Evolutionary conservation across 2,113 vertebrate species (phyloP).

Genomic region (Trogon surrucura): DNA sequence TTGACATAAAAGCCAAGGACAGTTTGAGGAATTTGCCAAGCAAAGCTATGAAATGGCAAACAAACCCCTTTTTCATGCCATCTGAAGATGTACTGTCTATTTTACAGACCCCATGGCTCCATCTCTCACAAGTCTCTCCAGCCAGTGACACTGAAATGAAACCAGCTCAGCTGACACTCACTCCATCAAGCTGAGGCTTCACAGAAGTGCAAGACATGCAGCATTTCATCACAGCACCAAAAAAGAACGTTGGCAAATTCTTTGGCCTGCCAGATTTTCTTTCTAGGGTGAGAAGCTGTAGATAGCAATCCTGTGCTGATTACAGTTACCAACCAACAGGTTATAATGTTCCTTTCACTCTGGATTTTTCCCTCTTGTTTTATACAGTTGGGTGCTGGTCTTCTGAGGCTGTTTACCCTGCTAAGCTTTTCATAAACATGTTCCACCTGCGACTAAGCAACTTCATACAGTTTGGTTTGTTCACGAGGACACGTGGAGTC

Average conservation of each 20-base stretch:
- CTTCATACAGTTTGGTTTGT: not conserved
- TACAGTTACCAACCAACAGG: not conserved
- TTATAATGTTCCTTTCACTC: not conserved
- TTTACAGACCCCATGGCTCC: not conserved
- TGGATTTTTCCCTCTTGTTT: not conserved
- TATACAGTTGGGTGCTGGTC: not conserved
- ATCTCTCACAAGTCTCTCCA: not conserved
- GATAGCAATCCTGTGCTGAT: not conserved
- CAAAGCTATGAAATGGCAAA: not conserved
- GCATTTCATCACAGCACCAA: not conserved
- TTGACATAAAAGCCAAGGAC: not conserved
- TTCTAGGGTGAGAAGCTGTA: not conserved
- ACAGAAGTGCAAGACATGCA: not conserved
- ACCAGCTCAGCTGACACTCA: not conserved
- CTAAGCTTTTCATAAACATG: not conserved
- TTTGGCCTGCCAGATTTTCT: not conserved
- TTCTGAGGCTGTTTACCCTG: not conserved
- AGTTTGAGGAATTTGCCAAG: not conserved
- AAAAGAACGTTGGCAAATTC: not conserved
- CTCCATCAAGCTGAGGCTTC: not conserved
- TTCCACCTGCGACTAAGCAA: not conserved
- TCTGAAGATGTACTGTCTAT: not conserved
- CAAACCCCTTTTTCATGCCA: not conserved
- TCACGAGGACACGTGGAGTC: accelerated
- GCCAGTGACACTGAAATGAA: not conserved